Percentiles rank a stretch among this genome's conserved stretches.
These are phyloP conservation scores for Isaurus tuberculatus DNA, from an alignment of 92 coral and sea anemone species.

Conservation along the genomic window DNA sequence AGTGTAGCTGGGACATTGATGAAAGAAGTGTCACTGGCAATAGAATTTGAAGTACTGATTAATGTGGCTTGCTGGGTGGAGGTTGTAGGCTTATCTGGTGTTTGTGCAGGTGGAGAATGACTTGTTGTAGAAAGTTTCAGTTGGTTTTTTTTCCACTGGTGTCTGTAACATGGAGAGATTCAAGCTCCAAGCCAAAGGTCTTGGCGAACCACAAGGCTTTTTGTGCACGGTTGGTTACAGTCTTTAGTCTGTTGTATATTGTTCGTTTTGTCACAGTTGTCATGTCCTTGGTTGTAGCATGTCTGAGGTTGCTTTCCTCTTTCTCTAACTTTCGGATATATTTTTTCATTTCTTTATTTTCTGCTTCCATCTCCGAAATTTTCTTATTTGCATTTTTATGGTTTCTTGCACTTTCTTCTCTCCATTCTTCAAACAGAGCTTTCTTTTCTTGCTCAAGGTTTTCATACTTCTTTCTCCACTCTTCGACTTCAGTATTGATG, in stretches of 20 bases:
- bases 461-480: constrained; percentile 44
- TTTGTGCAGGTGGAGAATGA: no score
- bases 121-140: not conserved
- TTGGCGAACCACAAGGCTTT: constrained; percentile 58
- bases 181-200: constrained; percentile 54
- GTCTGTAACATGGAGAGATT: not conserved
- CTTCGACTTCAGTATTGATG: constrained; percentile 40
- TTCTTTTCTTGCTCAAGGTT: constrained; percentile 48
- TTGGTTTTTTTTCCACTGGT: not conserved
- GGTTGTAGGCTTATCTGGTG: not conserved
- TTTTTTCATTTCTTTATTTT: constrained; percentile 45
- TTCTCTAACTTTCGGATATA: constrained; percentile 39
- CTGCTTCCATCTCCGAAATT: constrained; percentile 13
- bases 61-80: not conserved
- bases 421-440: constrained; percentile 33
- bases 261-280: constrained; percentile 27
- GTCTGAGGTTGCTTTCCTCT: constrained; percentile 2
- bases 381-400: constrained; percentile 10
- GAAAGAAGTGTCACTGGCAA: not conserved
- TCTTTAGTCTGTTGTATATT: constrained; percentile 35
- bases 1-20: not conserved
- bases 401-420: not conserved
- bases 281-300: constrained; percentile 16
- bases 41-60: not conserved
- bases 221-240: constrained; percentile 43